Percentiles rank a stretch among this genome's conserved stretches.
These are phyloP conservation scores for Laspeyria flexula DNA, from an alignment of 2,888 invertebrate species.

Conservation along the genomic window DNA sequence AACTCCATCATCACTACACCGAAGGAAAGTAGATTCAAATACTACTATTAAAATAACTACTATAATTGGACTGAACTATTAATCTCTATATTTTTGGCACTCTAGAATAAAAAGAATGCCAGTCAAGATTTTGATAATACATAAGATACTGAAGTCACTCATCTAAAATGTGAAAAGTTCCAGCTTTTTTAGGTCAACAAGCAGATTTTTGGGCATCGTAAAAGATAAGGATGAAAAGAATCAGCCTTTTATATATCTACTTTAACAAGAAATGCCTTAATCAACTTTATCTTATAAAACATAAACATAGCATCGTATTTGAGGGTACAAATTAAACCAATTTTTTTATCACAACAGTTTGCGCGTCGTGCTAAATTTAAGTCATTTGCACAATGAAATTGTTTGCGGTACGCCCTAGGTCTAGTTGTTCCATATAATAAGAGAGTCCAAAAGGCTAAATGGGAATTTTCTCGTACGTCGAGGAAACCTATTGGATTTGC, in stretches of 20 bases:
- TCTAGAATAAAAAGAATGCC: no score
- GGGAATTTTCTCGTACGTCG: no score
- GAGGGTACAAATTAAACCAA: neutral
- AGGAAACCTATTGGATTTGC: no score
- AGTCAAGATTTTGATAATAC: conserved; percentile 18
- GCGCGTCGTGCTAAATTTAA: neutral
- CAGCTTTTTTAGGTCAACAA: conserved; percentile 42
- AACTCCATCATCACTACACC: no score
- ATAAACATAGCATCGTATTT: conserved; percentile 3
- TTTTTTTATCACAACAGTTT: neutral
- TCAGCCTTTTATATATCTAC: conserved; percentile 31
- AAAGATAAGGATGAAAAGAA: conserved; percentile 32
- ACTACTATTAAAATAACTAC: no score
- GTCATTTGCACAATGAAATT: no score
- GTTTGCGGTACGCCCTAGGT: no score
- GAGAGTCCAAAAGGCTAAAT: no score
- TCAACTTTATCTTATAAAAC: conserved; percentile 16
- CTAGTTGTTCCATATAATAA: no score
- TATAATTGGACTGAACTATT: no score
- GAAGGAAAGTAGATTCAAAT: no score
- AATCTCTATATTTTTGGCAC: no score
- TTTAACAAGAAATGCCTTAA: conserved; percentile 26
- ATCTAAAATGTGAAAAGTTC: conserved; percentile 42
- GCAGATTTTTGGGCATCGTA: conserved; percentile 34
- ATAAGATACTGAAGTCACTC: conserved; percentile 24